Evolutionary conservation across 2,797 vertebrate species (phyloP).

Genomic region (Pangasius larnaudii): DNA sequence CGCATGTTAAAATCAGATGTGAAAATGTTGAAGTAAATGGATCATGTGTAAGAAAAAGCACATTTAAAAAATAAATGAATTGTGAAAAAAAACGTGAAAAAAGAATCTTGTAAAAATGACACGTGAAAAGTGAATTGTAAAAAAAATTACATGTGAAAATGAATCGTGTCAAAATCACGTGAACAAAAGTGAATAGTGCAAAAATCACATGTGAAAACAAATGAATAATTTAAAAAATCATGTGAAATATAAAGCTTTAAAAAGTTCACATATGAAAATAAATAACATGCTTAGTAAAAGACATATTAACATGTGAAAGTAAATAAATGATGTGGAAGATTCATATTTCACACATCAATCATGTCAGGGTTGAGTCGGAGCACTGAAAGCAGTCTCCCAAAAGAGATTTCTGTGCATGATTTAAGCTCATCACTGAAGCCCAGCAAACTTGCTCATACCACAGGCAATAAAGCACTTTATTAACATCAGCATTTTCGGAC

Average conservation of each 20-base stretch:
- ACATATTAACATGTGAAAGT: not conserved
- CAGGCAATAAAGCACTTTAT: not conserved
- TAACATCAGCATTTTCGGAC: constrained; percentile 20
- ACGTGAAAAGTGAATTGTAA: not conserved
- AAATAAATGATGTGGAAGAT: not conserved
- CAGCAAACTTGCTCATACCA: constrained; percentile 57
- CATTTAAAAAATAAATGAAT: not conserved
- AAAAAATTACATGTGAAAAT: not conserved
- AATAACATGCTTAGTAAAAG: too few species aligned
- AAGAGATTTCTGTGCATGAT: not conserved
- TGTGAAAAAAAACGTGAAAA: not conserved
- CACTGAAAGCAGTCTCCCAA: not conserved
- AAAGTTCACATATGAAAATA: too few species aligned
- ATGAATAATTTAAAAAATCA: not conserved
- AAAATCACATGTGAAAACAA: not conserved
- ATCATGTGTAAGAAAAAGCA: not conserved
- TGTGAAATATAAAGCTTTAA: too few species aligned
- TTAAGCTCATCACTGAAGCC: constrained; percentile 36
- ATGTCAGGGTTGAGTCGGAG: too few species aligned
- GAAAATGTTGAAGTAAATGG: not conserved
- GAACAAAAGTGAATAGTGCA: not conserved
- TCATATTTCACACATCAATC: not conserved
- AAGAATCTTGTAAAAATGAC: not conserved
- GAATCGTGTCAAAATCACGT: not conserved
- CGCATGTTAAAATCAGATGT: not conserved